Evolutionary conservation across 2,113 vertebrate genomes (phyloP).

Genomic region (Tachysurus vachellii): DNA sequence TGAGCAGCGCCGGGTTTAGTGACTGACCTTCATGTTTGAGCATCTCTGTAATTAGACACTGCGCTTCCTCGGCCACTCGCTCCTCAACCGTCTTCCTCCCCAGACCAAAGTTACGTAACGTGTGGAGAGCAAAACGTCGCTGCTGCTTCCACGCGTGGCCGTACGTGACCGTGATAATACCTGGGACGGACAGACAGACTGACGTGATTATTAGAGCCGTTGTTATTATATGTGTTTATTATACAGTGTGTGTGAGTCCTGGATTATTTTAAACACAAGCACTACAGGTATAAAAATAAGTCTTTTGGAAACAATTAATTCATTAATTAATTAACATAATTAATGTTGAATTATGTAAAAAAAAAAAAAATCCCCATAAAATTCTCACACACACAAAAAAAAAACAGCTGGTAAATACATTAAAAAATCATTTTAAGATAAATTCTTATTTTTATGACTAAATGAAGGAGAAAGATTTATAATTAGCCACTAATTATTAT

Average conservation of each 20-base stretch:
- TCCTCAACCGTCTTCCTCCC: constrained; percentile 59
- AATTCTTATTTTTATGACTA: neutral
- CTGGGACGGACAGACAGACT: constrained; percentile 32
- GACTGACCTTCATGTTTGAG: constrained; percentile 47
- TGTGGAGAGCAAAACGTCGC: constrained; percentile 56
- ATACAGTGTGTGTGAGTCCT: neutral
- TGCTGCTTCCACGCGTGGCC: constrained; percentile 55
- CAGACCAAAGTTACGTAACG: constrained; percentile 56
- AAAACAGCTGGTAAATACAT: too few species aligned
- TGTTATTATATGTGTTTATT: neutral
- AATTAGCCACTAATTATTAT: neutral
- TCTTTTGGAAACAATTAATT: too few species aligned
- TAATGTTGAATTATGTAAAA: neutral
- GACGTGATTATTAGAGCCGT: neutral
- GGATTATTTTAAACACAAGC: neutral
- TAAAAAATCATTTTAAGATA: too few species aligned
- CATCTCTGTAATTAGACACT: constrained; percentile 40
- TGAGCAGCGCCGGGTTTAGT: neutral
- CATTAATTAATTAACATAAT: too few species aligned
- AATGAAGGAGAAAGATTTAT: neutral
- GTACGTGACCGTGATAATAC: constrained; percentile 45
- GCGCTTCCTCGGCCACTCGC: constrained; percentile 54
- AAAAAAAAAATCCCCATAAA: too few species aligned
- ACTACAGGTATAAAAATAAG: neutral
- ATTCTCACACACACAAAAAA: too few species aligned